Evolutionary conservation across 2,797 vertebrate species (phyloP).

Genomic region (Urosaurus nigricauda): DNA sequence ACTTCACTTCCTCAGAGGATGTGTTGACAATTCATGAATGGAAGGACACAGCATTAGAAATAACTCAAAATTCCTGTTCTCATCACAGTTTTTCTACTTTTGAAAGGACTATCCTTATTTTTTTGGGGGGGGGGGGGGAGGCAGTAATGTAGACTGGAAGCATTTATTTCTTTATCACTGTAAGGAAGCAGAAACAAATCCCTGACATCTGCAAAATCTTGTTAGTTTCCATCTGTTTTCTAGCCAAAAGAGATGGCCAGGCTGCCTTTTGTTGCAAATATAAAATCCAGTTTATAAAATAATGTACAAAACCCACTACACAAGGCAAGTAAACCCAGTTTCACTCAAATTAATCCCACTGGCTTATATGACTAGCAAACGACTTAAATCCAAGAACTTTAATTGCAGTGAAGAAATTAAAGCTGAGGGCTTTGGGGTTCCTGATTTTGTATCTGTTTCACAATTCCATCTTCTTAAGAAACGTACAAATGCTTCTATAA

Average conservation of each 20-base stretch:
- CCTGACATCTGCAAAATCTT: background rate
- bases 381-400: background rate
- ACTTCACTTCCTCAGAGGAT: no score
- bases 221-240: background rate
- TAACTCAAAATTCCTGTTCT: background rate
- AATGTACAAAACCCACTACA: background rate
- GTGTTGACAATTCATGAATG: background rate
- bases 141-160: background rate
- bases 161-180: background rate
- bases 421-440: background rate
- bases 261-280: background rate
- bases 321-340: background rate
- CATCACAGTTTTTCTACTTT: background rate
- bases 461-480: background rate
- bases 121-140: no score
- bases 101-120: background rate
- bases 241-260: background rate
- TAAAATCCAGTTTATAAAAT: slow-evolving; percentile 5
- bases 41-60: background rate
- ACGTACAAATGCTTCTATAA: slow-evolving; percentile 2
- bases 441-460: slow-evolving; percentile 9
- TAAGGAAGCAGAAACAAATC: background rate
- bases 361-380: background rate
- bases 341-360: background rate
- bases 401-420: background rate